phyloP scores from a whole-genome alignment of 2,113 vertebrate genomes.

The Spea bombifrons region DNA sequence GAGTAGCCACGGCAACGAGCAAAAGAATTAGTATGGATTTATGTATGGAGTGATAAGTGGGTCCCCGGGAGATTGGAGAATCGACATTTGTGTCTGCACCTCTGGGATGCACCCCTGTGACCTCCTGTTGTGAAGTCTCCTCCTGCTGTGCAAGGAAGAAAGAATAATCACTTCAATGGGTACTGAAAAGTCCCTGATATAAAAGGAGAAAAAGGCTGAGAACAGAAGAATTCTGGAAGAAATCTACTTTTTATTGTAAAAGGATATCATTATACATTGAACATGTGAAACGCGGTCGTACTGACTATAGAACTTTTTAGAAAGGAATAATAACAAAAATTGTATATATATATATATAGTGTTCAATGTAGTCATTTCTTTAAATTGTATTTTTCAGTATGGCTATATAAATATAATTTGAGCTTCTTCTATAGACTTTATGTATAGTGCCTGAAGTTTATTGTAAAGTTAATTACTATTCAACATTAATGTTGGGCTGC shows the following conservation, averaged over 20 bases:
- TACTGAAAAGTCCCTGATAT: constrained; percentile 9
- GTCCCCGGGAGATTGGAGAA: constrained; percentile 37
- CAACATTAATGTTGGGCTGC: too few species aligned
- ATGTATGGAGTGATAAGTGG: constrained; percentile 46
- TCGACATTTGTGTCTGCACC: constrained; percentile 35
- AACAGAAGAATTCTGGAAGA: not conserved
- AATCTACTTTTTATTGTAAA: not conserved
- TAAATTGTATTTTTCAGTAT: too few species aligned
- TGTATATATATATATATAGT: too few species aligned
- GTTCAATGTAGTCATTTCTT: too few species aligned
- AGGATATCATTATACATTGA: not conserved
- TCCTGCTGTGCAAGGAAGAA: constrained; percentile 23
- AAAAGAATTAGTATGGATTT: constrained; percentile 40
- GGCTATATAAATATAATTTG: too few species aligned
- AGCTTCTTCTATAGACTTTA: too few species aligned
- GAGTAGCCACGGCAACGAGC: not conserved
- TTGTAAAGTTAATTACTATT: too few species aligned
- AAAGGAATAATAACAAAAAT: too few species aligned
- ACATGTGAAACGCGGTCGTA: not conserved
- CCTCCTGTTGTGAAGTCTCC: constrained; percentile 22
- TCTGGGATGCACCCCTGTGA: constrained; percentile 33
- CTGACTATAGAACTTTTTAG: too few species aligned
- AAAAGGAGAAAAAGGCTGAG: constrained; percentile 1
- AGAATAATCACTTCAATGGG: constrained; percentile 41
- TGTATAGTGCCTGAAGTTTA: too few species aligned